phyloP scores from a whole-genome alignment of 1,140 invertebrate species.

The Sarcophaga bullata region DNA sequence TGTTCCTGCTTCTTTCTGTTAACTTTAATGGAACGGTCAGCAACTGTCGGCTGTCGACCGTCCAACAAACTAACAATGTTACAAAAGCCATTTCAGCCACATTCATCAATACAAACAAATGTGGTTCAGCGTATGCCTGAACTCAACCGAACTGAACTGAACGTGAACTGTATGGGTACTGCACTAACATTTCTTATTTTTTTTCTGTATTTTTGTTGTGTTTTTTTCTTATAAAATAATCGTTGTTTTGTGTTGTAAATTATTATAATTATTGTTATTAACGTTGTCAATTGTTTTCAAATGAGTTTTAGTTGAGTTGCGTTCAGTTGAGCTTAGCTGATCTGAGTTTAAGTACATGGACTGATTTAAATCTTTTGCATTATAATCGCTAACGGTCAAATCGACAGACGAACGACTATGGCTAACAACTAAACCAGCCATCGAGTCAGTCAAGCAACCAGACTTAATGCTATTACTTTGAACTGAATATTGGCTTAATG shows the following conservation, averaged over 20 bases:
- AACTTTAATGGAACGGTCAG: not conserved
- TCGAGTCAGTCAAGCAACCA: not conserved
- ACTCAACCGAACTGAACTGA: not conserved
- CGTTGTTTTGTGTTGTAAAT: slow-evolving; percentile 24
- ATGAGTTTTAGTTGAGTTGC: not conserved
- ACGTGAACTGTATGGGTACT: not conserved
- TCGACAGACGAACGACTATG: not conserved
- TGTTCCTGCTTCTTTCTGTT: not conserved
- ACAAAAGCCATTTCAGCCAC: slow-evolving; percentile 14
- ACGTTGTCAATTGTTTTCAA: too few species aligned
- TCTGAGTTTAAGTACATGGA: not conserved
- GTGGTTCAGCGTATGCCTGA: not conserved
- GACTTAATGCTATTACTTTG: not conserved
- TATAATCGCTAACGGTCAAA: not conserved
- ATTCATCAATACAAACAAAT: not conserved
- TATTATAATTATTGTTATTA: slow-evolving; percentile 39
- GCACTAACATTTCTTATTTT: not conserved
- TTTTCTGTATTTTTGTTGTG: not conserved
- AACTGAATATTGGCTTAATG: not conserved
- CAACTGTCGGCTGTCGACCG: not conserved
- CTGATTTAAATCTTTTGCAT: slow-evolving; percentile 12
- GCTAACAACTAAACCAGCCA: too few species aligned
- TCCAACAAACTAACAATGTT: slow-evolving; percentile 7
- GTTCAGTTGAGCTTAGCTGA: too few species aligned
- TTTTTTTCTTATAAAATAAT: slow-evolving; percentile 17